phyloP scores from a whole-genome alignment of 2,797 vertebrate species.

The Urocyon cinereoargenteus region DNA sequence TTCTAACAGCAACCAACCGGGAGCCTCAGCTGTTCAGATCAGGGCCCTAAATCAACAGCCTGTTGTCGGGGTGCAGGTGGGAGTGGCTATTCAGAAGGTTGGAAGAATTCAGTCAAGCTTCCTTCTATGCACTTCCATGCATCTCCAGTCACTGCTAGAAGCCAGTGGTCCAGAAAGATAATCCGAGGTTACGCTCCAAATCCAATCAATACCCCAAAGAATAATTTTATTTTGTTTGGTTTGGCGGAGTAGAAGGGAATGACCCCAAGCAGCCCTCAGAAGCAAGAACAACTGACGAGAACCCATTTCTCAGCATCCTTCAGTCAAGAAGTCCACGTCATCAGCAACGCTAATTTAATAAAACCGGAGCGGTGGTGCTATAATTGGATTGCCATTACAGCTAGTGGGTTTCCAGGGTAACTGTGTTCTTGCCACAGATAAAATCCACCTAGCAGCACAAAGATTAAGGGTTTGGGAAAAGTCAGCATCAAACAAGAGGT shows the following conservation, averaged over 20 bases:
- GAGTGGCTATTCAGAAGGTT: neutral
- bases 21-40: slow-evolving; percentile 57
- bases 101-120: neutral
- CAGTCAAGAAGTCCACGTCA: slow-evolving; percentile 83
- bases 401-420: slow-evolving; percentile 89
- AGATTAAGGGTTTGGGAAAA: slow-evolving; percentile 64
- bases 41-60: slow-evolving; percentile 4
- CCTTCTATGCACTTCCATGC: slow-evolving; percentile 44
- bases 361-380: slow-evolving; percentile 83
- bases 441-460: slow-evolving; percentile 87
- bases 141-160: slow-evolving; percentile 65
- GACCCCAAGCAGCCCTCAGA: slow-evolving; percentile 61
- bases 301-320: slow-evolving; percentile 85
- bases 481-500: slow-evolving; percentile 51
- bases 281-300: slow-evolving; percentile 79
- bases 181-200: neutral
- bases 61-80: neutral
- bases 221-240: slow-evolving; percentile 75
- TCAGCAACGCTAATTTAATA: slow-evolving; percentile 87
- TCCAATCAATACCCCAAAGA: slow-evolving; percentile 77
- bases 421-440: slow-evolving; percentile 86
- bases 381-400: slow-evolving; percentile 87
- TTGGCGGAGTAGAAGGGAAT: slow-evolving; percentile 79
- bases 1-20: slow-evolving; percentile 72
- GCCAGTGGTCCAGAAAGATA: slow-evolving; percentile 75